These are phyloP conservation scores for Bradypodion ventrale DNA, from an alignment of 2,797 vertebrate species.

Conservation along the genomic window DNA sequence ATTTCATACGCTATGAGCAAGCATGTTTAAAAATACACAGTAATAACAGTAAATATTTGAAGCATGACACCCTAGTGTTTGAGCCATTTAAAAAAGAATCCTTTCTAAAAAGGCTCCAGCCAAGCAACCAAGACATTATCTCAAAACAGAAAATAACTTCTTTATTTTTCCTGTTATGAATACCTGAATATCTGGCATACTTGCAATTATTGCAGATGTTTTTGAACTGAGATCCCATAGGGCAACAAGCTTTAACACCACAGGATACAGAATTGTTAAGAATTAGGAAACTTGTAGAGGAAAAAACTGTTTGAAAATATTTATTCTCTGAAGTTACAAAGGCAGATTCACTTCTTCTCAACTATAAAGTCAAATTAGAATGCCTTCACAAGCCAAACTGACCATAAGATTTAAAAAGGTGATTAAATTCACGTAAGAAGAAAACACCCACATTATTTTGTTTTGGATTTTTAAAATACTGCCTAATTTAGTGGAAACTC, in stretches of 20 bases:
- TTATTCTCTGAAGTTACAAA: constrained; percentile 43
- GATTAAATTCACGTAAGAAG: not conserved
- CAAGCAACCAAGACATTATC: not conserved
- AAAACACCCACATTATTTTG: not conserved
- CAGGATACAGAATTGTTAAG: constrained; percentile 33
- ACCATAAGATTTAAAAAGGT: constrained; percentile 15
- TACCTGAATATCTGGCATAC: constrained; percentile 19
- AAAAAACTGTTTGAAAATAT: constrained; percentile 49
- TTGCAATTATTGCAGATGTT: not conserved
- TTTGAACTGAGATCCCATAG: constrained; percentile 37
- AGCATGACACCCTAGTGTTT: not conserved
- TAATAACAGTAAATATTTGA: not conserved
- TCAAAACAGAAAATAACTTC: not conserved
- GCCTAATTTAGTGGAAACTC: no score
- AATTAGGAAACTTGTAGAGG: constrained; percentile 29
- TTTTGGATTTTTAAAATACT: no score
- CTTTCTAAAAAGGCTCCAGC: not conserved
- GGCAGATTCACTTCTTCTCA: constrained; percentile 28
- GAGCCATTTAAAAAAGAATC: not conserved
- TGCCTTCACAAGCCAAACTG: constrained; percentile 19
- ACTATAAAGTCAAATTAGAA: constrained; percentile 47
- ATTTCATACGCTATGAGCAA: not conserved
- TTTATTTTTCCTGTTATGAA: constrained; percentile 16
- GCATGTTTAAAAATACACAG: not conserved
- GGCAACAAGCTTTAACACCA: constrained; percentile 13